These are phyloP conservation scores for Passer montanus DNA, from an alignment of 2,113 vertebrate genomes.

Conservation along the genomic window DNA sequence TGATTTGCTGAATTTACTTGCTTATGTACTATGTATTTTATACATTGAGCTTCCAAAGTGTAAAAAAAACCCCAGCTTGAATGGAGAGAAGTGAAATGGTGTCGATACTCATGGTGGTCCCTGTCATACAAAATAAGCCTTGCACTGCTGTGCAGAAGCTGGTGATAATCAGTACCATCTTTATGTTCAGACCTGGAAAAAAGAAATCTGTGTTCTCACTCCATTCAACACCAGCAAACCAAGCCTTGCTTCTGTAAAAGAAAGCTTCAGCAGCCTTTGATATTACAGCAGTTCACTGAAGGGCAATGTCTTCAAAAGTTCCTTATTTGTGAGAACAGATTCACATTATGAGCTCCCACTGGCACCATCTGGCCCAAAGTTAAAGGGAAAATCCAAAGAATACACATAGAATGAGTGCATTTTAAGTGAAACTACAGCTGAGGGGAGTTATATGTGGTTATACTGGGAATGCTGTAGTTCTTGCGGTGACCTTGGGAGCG, in stretches of 20 bases:
- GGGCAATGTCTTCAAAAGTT: neutral
- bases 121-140: neutral
- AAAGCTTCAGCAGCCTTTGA: neutral
- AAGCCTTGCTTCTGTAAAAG: neutral
- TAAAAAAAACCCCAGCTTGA: neutral
- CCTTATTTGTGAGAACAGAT: slow-evolving; percentile 17
- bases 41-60: neutral
- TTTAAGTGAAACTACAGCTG: neutral
- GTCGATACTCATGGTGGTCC: neutral
- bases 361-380: slow-evolving; percentile 12
- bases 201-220: neutral
- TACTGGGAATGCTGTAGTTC: neutral
- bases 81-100: neutral
- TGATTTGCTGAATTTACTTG: neutral
- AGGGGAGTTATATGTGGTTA: neutral
- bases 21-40: neutral
- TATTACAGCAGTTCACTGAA: slow-evolving; percentile 11
- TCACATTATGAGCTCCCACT: neutral
- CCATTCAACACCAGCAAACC: neutral
- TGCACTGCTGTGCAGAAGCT: neutral
- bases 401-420: neutral
- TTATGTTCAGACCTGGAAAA: slow-evolving; percentile 8
- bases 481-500: neutral
- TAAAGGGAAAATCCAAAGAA: slow-evolving; percentile 21
- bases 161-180: neutral